Conservation (phyloP, 2,797 vertebrate genomes). For the Lagorchestes hirsutus region DNA sequence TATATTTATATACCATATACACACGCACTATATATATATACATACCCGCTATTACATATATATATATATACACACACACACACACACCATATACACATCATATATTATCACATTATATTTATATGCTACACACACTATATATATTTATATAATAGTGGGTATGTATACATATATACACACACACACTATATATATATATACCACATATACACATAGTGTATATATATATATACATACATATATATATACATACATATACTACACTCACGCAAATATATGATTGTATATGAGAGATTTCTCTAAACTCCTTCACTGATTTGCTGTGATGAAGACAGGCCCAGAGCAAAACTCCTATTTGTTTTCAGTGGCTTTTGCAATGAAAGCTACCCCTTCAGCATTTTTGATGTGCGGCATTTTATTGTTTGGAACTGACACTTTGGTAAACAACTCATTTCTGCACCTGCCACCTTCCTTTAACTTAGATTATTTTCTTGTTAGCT, state of each 20-base stretch:
- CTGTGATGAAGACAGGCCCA: constrained; percentile 23
- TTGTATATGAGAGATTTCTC: background rate
- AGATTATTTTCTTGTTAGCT: constrained; percentile 87
- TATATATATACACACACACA: too few species aligned
- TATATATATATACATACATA: background rate
- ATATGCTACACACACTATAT: too few species aligned
- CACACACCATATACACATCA: too few species aligned
- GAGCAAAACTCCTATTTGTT: constrained; percentile 67
- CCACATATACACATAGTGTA: background rate
- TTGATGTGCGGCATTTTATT: constrained; percentile 78
- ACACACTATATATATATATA: too few species aligned
- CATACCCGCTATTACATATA: too few species aligned
- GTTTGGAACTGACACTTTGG: constrained; percentile 82
- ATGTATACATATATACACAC: background rate
- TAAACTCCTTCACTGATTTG: background rate
- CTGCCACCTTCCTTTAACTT: constrained; percentile 86
- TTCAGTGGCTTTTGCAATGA: constrained; percentile 54
- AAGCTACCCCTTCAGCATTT: constrained; percentile 68
- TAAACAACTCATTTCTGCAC: constrained; percentile 86
- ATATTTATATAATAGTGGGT: too few species aligned
- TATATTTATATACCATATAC: background rate
- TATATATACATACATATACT: too few species aligned
- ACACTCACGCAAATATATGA: background rate
- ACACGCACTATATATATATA: background rate
- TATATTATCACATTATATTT: too few species aligned